Evolutionary conservation across 2,797 vertebrate species (phyloP).

Genomic region (Malurus leucopterus): DNA sequence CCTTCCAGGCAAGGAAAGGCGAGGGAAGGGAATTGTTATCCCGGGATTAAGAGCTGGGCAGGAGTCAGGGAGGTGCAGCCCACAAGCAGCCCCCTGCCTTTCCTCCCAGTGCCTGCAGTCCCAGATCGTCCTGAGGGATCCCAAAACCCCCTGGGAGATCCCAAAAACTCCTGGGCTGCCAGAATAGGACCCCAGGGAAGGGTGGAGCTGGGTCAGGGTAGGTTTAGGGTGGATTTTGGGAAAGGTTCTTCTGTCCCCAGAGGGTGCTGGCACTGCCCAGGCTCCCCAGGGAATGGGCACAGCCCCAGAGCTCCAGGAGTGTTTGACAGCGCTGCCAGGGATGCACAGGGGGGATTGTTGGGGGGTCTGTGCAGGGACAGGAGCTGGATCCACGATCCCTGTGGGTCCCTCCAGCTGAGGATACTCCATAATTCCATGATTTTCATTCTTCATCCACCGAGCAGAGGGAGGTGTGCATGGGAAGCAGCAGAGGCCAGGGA

Average conservation of each 20-base stretch:
- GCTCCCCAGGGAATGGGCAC: background rate
- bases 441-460: background rate
- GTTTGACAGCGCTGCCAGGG: fast-evolving
- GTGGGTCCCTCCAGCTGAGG: background rate
- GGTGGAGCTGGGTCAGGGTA: background rate
- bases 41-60: background rate
- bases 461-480: background rate
- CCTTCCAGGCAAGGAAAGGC: background rate
- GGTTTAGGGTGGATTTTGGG: fast-evolving
- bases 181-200: fast-evolving
- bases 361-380: background rate
- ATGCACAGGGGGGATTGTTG: background rate
- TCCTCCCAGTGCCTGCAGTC: background rate
- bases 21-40: background rate
- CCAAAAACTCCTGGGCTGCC: background rate
- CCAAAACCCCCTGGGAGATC: background rate
- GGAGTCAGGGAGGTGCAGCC: background rate
- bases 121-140: background rate
- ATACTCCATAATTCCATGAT: background rate
- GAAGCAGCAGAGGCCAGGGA: background rate
- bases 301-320: fast-evolving
- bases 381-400: fast-evolving
- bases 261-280: background rate
- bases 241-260: background rate
- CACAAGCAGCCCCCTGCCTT: background rate